These are phyloP conservation scores for Pomacea maculata DNA, from an alignment of 1,140 invertebrate species.

Conservation along the genomic window DNA sequence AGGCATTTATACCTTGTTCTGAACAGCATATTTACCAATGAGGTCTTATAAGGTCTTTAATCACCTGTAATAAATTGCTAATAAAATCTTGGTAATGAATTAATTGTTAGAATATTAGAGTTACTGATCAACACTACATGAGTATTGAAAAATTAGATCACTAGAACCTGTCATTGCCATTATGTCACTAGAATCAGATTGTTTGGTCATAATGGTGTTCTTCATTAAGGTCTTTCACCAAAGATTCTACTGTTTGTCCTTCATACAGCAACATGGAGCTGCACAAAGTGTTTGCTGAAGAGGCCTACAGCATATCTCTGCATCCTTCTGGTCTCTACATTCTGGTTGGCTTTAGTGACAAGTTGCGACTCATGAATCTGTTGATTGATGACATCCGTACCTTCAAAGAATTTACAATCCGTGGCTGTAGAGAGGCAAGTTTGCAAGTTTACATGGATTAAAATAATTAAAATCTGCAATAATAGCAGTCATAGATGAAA, in stretches of 20 bases:
- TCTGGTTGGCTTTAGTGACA: slow-evolving; percentile 89
- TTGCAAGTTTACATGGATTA: neutral
- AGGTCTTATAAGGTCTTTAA: too few species aligned
- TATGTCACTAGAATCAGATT: too few species aligned
- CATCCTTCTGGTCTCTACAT: slow-evolving; percentile 87
- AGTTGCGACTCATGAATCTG: slow-evolving; percentile 84
- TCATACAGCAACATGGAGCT: slow-evolving; percentile 73
- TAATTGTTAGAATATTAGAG: too few species aligned
- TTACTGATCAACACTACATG: too few species aligned
- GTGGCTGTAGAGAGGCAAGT: slow-evolving; percentile 72
- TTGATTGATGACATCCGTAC: slow-evolving; percentile 86
- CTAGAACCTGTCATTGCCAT: too few species aligned
- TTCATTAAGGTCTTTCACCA: too few species aligned
- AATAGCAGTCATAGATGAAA: neutral
- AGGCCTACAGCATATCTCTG: slow-evolving; percentile 80
- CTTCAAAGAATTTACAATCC: slow-evolving; percentile 79
- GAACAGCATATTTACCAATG: too few species aligned
- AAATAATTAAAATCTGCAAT: neutral
- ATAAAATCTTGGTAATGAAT: too few species aligned
- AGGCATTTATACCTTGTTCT: too few species aligned
- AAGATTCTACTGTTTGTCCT: neutral
- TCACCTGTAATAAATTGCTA: too few species aligned
- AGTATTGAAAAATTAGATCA: too few species aligned
- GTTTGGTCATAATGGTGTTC: too few species aligned
- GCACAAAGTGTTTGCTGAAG: slow-evolving; percentile 82